A percentile compares a stretch with the other conserved stretches of the same genome.
phyloP scores from a whole-genome alignment of 2,113 vertebrate species.

The Hepsetus odoe region DNA sequence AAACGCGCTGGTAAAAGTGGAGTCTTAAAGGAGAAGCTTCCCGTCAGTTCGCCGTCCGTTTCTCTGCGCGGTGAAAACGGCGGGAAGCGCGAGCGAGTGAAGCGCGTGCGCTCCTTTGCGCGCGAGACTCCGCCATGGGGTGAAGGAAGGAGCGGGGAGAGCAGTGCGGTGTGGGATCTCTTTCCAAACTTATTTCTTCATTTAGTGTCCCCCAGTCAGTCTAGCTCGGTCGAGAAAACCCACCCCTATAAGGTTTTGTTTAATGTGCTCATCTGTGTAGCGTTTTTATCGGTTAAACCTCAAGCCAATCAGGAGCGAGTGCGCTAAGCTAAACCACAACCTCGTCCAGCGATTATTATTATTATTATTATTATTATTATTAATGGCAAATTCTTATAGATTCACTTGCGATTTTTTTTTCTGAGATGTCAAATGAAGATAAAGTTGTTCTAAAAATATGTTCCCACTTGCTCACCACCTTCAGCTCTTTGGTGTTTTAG shows the following conservation, averaged over 20 bases:
- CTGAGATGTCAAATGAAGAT: not conserved
- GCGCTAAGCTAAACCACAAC: no score
- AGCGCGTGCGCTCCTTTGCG: not conserved
- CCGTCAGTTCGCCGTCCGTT: not conserved
- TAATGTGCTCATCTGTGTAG: not conserved
- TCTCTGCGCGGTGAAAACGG: not conserved
- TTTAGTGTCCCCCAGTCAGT: not conserved
- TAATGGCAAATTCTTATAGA: not conserved
- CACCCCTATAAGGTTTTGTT: not conserved
- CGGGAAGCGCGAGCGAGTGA: conserved; percentile 26
- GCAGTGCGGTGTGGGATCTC: not conserved
- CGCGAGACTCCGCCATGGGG: conserved; percentile 41
- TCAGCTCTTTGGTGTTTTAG: not conserved
- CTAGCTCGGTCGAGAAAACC: not conserved
- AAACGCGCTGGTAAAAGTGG: no score
- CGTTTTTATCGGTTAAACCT: not conserved
- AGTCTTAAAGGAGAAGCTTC: not conserved
- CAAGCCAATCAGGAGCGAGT: no score
- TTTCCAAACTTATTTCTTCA: not conserved
- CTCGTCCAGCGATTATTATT: no score
- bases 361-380: no score
- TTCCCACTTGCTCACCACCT: not conserved
- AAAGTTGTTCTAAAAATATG: not conserved
- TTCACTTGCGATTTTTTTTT: not conserved
- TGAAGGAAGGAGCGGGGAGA: conserved; percentile 50